Evolutionary conservation across 2,888 invertebrate species (phyloP), one percentile per base, ranked within the genome.

Genomic region (Margaritifera margaritifera): DNA sequence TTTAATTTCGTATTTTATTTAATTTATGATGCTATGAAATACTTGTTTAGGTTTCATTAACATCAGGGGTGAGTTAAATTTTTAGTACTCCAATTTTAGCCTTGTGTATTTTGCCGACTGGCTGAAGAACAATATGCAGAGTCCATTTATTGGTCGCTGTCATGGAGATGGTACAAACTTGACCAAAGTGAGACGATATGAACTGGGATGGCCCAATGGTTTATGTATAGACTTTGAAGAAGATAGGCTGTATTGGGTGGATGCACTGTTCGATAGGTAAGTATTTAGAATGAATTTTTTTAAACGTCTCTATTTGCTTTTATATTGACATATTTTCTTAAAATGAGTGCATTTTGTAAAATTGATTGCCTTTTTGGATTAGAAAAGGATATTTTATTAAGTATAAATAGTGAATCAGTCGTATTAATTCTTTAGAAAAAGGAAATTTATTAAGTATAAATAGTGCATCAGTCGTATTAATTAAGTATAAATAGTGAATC

Each of bases 131-230:
- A 96, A 92, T 95, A 96, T 96, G 86, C 93, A 97, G 5, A 98
- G 98, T 0, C 98, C 98, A 0, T 98, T 98, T 88, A 99, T 99
- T 75, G 97, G 96, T 70, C 92, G 98, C 79, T 96, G 97, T 0
- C 94, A 94, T 82, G 93, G 96, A 0, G 98, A 99, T 86, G 99
- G 98, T 2, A 94, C 93, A 0, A 95, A 95, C 79, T 91, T 97
- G 25, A 91, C 95, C 4, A 95, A 97, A 0, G 98, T 98, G 87
- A 94, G 94, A 79, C 95, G 96, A 85, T 93, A 97, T 0, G 95
- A 97, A 0, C 92, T 98, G 0, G 98, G 98, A 4, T 99, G 98
- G 98, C 99, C 99, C 0, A 99, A 99, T 88, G 98, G 98, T 0
- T 91, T 99, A 6, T 95, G 97, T 1, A 95, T 99, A 75, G 99